Conservation (phyloP, 2,888 invertebrate species). For the Ichneumoninae sp. region DNA sequence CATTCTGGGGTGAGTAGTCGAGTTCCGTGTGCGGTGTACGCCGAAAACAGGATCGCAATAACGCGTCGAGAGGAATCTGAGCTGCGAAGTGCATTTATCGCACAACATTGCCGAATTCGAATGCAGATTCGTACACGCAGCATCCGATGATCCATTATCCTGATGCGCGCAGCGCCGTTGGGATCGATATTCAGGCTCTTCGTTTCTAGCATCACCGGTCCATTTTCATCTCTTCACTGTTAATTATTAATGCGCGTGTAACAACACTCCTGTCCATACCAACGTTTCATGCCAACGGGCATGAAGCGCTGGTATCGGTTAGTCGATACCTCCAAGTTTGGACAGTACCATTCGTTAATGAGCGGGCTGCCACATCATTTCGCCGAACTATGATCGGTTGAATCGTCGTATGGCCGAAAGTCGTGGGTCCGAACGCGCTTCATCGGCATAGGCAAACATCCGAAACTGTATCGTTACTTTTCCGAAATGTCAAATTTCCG, state of each 20-base stretch:
- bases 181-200: not conserved
- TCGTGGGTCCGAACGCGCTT: no score
- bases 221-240: not conserved
- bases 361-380: no score
- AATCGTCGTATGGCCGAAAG: no score
- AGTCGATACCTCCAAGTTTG: no score
- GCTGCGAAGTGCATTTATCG: constrained; percentile 4
- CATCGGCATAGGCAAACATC: no score
- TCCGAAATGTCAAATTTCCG: no score
- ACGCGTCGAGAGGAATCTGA: constrained; percentile 42
- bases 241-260: not conserved
- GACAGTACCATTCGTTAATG: no score
- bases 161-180: not conserved
- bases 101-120: not conserved
- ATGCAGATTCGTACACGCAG: not conserved
- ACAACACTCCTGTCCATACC: no score
- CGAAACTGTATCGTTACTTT: no score
- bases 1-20: not conserved
- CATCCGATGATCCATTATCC: not conserved
- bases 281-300: no score
- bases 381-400: no score
- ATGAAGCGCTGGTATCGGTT: no score
- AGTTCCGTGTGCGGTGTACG: not conserved
- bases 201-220: not conserved
- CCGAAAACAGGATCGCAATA: constrained; percentile 44